Base-by-base conservation (phyloP, 2,797 vertebrate genomes). In the Hypotaenidia okinawae region DNA sequence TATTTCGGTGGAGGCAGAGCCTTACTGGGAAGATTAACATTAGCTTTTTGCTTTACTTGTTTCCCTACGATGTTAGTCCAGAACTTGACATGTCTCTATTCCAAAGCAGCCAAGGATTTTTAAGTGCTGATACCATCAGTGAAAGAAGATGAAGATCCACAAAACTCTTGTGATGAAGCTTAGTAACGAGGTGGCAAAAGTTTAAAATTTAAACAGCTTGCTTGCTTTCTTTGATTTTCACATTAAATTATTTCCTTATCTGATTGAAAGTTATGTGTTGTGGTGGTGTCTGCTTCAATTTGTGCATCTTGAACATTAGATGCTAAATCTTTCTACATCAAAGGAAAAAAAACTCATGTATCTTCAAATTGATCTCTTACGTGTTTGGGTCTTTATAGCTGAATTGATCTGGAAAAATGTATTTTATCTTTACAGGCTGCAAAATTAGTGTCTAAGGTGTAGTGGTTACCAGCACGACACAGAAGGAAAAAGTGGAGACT, bases 91-190 rank as follows among this genome's bases (percentile, higher is more conserved):
- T 62, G 81, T 95, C 86, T 88, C 90, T 76, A 67, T 96, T 95
- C 93, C 91, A 84, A 17, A 91, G 87, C 95, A 94, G 91, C 69
- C 52, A n/a, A 13, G 64, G 91, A 96, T 97, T 90, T 89, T 83
- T 81, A 63, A 89, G 83, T 61, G 74, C 68, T 97, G 97, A 96
- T 97, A 95, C 97, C 96, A 97, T 97, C 94, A 76, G 80, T 76
- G 67, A 84, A 76, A 86, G 80, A 32, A 94, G 97, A 97, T 97
- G 95, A 93, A 89, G 79, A 97, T 97, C 88, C 67, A 84, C 89
- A 82, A 84, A 95, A 93, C 68, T 94, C 78, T 84, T 96, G 86
- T 92, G 83, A 78, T 81, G 81, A 90, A 87, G 81, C 90, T 96
- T 96, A 74, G 78, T 78, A 95, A 93, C 91, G 95, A 67, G 96